Base-by-base conservation (phyloP, 2,113 vertebrate genomes). In the Mugil cephalus region DNA sequence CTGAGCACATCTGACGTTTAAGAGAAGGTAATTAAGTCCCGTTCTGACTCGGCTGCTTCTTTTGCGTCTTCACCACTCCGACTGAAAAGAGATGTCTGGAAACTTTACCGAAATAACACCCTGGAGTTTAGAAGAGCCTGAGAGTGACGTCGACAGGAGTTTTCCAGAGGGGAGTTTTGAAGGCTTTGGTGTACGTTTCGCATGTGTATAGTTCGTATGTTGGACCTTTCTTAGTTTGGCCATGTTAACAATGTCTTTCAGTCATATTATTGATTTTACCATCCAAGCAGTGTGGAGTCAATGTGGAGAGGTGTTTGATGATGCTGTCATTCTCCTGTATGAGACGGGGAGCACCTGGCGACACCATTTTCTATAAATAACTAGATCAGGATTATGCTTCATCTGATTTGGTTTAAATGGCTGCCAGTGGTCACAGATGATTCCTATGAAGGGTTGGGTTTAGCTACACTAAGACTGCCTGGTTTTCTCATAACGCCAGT, bases 1-100 rank as follows among this genome's bases (percentile, higher is more conserved):
- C 46, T 46, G 63, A 77, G 65, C n/a, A 39, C 35, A 42, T 47
- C 53, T 54, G 67, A 72, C 35, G 4, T 79, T 64, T 24, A 78
- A 72, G 8, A 38, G 34, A 56, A 72, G 59, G 77, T 85, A 75
- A 87, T 83, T 83, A 81, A 48, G 68, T 72, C 24, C 19, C 59
- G 18, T 56, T 75, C 43, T 54, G 59, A 69, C 69, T 83, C 51
- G 21, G 40, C 46, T 15, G 56, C 45, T 60, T 52, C 66, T 64
- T 53, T 34, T 54, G 47, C 68, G 10, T 64, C 48, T 64, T 58
- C 60, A 39, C 69, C 47, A 43, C 38, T 67, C 10, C 2, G 17
- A 63, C 64, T 85, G 65, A 69, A 75, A 85, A 56, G 48, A 68
- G 60, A 24, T 42, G 21, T 24, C 12, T 53, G 10, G 61, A 53